Base-by-base conservation (phyloP, 2,797 vertebrate species). In the Characodon lateralis region DNA sequence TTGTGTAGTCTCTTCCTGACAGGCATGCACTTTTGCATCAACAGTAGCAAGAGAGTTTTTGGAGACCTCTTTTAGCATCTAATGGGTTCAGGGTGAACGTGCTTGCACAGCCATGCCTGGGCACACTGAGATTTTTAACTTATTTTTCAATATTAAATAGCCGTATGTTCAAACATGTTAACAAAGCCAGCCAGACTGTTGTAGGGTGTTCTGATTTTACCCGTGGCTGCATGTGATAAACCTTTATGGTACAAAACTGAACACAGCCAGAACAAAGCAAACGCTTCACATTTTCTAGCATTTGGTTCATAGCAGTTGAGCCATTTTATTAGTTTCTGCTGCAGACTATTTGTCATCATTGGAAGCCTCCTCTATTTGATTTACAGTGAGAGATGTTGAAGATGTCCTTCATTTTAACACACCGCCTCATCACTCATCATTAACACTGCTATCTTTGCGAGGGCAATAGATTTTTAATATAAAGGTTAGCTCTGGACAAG, bases 331-430 rank as follows among this genome's bases (percentile, higher is more conserved):
- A 83, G 83, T 84, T 93, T 92, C 86, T 90, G 83, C 87, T 86
- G 80, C 72, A 50, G 82, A 76, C 24, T 77, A 86, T 94, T 91
- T 85, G 85, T 93, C 93, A 92, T 91, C 89, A 91, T 91, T 84
- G 83, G 85, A 88, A 35, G 74, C 73, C 85, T 87, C 85, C 85
- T 87, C 77, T 24, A 0, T 28, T 72, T 92, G 90, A 94, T 93
- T 93, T 89, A 93, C 71, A 12, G 71, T 63, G 26, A 26, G 56
- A 79, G 56, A 89, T 72, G 89, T 80, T 83, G 79, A 90, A 87
- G 79, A 81, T 88, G 80, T 90, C 87, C 75, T 80, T 93, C 89
- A 93, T 90, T 92, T 88, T 88, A 88, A 92, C 91, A 88, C 85
- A 59, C 85, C 80, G 84, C 87, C n/a, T n/a, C n/a, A n/a, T n/a